A percentile compares a stretch with the other conserved stretches of the same genome.
These are phyloP conservation scores for Paracentrotus lividus DNA, from an alignment of 53 echinoderm and acorn worm species.

Conservation along the genomic window DNA sequence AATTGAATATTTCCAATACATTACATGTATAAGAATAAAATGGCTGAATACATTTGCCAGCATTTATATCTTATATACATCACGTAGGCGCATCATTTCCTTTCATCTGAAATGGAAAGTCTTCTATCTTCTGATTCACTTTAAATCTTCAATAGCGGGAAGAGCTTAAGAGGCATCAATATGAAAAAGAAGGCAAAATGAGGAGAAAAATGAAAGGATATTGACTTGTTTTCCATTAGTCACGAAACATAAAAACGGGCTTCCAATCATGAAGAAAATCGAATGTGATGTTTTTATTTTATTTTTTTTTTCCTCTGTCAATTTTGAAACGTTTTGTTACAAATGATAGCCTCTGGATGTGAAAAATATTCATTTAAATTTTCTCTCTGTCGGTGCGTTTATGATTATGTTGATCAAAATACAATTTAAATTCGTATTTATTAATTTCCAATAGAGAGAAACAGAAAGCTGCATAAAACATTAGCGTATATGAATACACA, in stretches of 20 bases:
- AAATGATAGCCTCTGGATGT: neutral
- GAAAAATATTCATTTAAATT: neutral
- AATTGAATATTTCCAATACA: neutral
- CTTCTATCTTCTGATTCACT: conserved; percentile 3
- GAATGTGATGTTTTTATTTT: conserved; percentile 3
- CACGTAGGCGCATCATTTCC: conserved; percentile 9
- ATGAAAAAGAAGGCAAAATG: neutral
- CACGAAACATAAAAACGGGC: neutral
- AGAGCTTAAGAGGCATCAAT: neutral
- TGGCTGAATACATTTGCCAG: neutral
- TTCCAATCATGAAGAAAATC: neutral
- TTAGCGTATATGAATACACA: too few relatives aligned
- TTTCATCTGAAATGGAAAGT: conserved; percentile 25
- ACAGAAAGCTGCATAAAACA: too few relatives aligned
- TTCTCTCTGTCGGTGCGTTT: neutral
- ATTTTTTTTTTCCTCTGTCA: too few relatives aligned
- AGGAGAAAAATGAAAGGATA: neutral
- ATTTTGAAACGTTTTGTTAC: neutral
- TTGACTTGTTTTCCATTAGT: conserved; percentile 32
- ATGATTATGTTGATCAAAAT: neutral
- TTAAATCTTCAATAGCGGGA: conserved; percentile 1
- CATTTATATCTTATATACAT: neutral
- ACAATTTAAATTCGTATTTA: too few relatives aligned
- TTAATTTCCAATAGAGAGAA: too few relatives aligned
- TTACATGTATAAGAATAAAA: neutral